A percentile compares a stretch with the other conserved stretches of the same genome.
phyloP scores from a whole-genome alignment of 2,113 vertebrate species.

The Platysteira castanea region DNA sequence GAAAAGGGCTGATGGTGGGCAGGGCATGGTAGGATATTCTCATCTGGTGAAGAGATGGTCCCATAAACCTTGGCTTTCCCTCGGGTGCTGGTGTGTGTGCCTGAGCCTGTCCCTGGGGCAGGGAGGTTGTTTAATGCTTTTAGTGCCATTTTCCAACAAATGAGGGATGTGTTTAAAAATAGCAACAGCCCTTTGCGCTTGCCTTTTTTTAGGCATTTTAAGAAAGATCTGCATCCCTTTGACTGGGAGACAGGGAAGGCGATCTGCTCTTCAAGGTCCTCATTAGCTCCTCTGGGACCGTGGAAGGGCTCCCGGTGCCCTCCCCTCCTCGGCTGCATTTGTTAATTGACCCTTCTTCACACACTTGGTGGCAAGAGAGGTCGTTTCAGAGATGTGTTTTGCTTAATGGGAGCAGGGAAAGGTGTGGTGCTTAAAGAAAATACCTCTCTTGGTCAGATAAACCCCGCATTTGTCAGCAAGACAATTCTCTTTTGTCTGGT shows the following conservation, averaged over 20 bases:
- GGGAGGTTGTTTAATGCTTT: constrained; percentile 26
- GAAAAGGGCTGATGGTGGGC: not conserved
- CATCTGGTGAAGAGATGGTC: not conserved
- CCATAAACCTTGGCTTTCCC: constrained; percentile 20
- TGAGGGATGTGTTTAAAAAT: constrained; percentile 81
- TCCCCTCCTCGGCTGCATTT: not conserved
- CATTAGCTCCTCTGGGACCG: constrained; percentile 20
- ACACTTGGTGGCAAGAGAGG: constrained; percentile 7
- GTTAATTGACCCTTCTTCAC: constrained; percentile 23
- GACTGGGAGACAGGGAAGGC: constrained; percentile 35
- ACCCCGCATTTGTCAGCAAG: constrained; percentile 28
- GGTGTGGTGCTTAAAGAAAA: constrained; percentile 24
- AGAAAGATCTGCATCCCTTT: constrained; percentile 69
- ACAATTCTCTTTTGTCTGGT: constrained; percentile 43
- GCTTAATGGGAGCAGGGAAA: not conserved
- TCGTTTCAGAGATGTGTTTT: constrained; percentile 42
- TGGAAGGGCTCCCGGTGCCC: not conserved
- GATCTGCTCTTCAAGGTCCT: constrained; percentile 43
- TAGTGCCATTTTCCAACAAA: constrained; percentile 70
- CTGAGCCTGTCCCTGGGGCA: not conserved
- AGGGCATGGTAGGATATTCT: not conserved
- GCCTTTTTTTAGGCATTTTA: constrained; percentile 74
- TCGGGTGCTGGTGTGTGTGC: not conserved
- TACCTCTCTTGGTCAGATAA: constrained; percentile 33
- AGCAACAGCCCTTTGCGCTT: constrained; percentile 75